These are phyloP conservation scores for Synanthedon tipuliformis DNA, from an alignment of 2,888 invertebrate genomes.

Conservation along the genomic window DNA sequence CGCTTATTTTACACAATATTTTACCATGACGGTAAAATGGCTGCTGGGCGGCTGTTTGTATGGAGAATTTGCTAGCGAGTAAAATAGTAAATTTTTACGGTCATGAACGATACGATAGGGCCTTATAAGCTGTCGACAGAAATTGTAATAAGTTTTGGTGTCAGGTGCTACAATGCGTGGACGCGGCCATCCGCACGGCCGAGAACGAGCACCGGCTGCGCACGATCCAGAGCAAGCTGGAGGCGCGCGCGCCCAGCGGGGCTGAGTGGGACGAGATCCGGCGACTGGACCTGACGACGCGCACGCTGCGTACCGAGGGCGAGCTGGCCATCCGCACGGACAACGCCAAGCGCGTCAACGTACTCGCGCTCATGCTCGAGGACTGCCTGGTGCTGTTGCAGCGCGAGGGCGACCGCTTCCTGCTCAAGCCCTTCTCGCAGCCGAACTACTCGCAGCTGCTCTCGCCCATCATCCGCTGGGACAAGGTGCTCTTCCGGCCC, in stretches of 20 bases:
- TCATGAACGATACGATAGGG: too few relatives aligned
- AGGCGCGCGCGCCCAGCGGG: slow-evolving; percentile 22
- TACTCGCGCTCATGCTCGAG: slow-evolving; percentile 52
- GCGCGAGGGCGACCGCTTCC: slow-evolving; percentile 53
- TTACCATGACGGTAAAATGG: too few relatives aligned
- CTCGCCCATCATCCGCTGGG: slow-evolving; percentile 60
- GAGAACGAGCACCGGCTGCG: slow-evolving; percentile 60
- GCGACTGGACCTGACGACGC: slow-evolving; percentile 35
- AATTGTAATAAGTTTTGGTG: too few relatives aligned
- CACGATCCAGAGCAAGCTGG: slow-evolving; percentile 51
- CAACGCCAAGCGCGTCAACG: slow-evolving; percentile 42
- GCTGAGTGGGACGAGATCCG: slow-evolving; percentile 46
- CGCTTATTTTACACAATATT: too few relatives aligned
- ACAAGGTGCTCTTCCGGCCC: slow-evolving; percentile 56
- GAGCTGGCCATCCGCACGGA: slow-evolving; percentile 44
- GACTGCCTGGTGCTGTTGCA: slow-evolving; percentile 55
- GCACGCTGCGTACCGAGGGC: slow-evolving; percentile 40
- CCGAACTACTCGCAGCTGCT: slow-evolving; percentile 34
- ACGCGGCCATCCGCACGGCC: slow-evolving; percentile 51
- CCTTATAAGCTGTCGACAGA: too few relatives aligned
- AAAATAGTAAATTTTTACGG: too few relatives aligned
- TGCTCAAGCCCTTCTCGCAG: slow-evolving; percentile 50
- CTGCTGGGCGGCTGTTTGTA: too few relatives aligned
- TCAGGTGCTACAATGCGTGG: slow-evolving; percentile 47
- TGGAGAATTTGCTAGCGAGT: too few relatives aligned